A percentile compares a stretch with the other conserved stretches of the same genome.
Evolutionary conservation across 1,140 invertebrate species (phyloP).

Genomic region (Leptinotarsa undecemlineata): DNA sequence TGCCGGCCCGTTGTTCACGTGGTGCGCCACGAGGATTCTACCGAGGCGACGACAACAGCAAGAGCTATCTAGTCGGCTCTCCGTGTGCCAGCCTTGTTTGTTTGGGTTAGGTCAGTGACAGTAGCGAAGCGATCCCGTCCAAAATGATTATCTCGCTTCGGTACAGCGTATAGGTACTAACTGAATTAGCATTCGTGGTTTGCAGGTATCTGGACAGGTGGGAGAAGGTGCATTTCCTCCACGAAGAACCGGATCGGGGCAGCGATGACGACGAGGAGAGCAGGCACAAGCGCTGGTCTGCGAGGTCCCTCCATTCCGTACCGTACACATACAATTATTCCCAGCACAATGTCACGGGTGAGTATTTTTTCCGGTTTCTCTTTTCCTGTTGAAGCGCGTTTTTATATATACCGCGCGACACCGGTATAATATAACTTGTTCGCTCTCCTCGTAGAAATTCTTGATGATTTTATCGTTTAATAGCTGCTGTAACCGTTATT

Average conservation of each 20-base stretch:
- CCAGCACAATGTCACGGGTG: conserved; percentile 79
- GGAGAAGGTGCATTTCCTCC: conserved; percentile 83
- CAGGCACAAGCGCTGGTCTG: conserved; percentile 69
- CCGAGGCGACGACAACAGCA: no score
- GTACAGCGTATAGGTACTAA: conserved; percentile 7
- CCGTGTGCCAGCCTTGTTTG: neutral
- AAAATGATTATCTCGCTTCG: neutral
- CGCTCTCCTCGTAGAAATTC: no score
- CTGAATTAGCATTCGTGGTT: conserved; percentile 33
- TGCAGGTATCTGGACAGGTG: conserved; percentile 80
- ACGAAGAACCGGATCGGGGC: conserved; percentile 77
- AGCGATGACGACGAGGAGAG: conserved; percentile 77
- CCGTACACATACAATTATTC: conserved; percentile 81
- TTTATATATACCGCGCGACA: no score
- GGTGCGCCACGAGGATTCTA: conserved; percentile 11
- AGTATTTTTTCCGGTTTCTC: conserved; percentile 6
- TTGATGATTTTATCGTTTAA: no score
- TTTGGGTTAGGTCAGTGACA: conserved; percentile 35
- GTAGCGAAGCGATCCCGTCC: neutral
- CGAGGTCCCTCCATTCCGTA: conserved; percentile 70
- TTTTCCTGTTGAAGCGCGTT: neutral
- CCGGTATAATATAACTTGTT: no score
- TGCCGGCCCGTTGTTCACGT: neutral
- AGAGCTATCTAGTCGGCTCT: no score
- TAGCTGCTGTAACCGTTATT: no score